These are phyloP conservation scores for Aphidoletes aphidimyza DNA, from an alignment of 2,888 invertebrate genomes.

Conservation along the genomic window DNA sequence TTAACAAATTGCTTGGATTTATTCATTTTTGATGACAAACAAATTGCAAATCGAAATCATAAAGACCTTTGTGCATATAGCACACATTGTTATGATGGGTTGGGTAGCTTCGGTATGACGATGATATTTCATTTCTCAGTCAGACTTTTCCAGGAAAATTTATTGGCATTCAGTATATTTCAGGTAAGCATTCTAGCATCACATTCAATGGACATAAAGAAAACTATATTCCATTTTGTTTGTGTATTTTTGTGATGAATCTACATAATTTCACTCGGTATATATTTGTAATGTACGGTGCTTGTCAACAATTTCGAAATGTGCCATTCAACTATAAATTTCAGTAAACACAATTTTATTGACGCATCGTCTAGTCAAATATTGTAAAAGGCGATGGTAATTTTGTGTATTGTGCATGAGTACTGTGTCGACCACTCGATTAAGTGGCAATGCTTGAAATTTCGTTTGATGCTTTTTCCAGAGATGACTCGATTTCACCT, in stretches of 20 bases:
- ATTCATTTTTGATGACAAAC: slow-evolving; percentile 48
- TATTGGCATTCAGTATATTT: no score
- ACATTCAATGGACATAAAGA: no score
- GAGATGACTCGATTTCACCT: background rate
- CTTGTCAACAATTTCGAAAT: background rate
- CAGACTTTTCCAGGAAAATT: no score
- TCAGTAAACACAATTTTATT: background rate
- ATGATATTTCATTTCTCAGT: no score
- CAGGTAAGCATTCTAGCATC: no score
- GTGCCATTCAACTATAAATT: slow-evolving; percentile 7
- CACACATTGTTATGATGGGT: background rate
- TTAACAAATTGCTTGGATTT: slow-evolving; percentile 17
- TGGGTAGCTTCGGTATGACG: no score
- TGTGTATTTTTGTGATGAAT: slow-evolving; percentile 8
- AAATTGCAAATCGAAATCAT: background rate
- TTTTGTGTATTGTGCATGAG: background rate
- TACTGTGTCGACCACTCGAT: background rate
- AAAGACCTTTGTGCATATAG: background rate
- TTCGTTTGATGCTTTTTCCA: background rate
- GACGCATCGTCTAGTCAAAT: slow-evolving; percentile 16
- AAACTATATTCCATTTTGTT: no score
- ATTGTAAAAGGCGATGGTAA: background rate
- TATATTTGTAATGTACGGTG: background rate
- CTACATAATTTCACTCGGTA: background rate
- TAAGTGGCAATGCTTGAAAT: background rate